These are phyloP conservation scores for Lochmaea capreae DNA, from an alignment of 2,888 invertebrate genomes.

Conservation along the genomic window DNA sequence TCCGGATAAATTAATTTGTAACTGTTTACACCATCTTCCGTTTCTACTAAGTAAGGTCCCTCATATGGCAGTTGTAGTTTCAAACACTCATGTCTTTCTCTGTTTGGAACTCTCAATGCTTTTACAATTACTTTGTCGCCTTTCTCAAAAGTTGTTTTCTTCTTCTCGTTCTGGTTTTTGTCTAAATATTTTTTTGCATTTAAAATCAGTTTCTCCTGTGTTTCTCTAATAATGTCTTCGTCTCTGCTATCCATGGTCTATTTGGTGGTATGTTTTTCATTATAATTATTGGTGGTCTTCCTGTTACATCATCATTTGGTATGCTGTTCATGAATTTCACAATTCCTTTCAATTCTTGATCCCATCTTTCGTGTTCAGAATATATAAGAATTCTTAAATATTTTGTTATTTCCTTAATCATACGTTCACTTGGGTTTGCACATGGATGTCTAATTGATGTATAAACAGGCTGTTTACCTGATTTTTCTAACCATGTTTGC, in stretches of 20 bases:
- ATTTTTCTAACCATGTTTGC: not conserved
- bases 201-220: not conserved
- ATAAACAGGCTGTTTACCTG: not conserved
- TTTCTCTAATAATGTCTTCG: not conserved
- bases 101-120: not conserved
- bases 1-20: not conserved
- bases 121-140: not conserved
- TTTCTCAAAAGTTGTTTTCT: not conserved
- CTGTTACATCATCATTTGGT: no score
- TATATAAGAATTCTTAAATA: not conserved
- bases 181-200: not conserved
- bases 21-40: not conserved
- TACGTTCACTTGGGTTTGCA: not conserved
- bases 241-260: not conserved
- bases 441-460: not conserved
- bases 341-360: no score
- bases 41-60: not conserved
- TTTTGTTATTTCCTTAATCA: not conserved
- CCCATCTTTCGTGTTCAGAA: not conserved
- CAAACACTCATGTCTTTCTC: not conserved
- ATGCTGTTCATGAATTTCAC: no score
- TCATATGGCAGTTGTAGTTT: not conserved
- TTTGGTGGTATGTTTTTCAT: not conserved
- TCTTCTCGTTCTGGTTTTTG: not conserved
- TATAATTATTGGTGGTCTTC: not conserved